Evolutionary conservation across 2,113 vertebrate genomes (phyloP).

Genomic region (Cyprinus carpio): DNA sequence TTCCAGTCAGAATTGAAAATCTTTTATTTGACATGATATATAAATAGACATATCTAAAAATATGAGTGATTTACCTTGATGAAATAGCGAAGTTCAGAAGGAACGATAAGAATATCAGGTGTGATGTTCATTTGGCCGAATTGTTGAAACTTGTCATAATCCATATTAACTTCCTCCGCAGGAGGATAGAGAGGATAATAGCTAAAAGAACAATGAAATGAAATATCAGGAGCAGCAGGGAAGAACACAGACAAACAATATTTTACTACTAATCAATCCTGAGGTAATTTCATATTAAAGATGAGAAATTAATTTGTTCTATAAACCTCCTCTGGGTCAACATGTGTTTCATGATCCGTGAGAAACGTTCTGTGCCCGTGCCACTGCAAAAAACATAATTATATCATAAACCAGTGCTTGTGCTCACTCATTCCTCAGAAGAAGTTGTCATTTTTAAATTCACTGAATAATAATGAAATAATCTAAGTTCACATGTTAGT

Average conservation of each 20-base stretch:
- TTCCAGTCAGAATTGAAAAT: not conserved
- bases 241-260: not conserved
- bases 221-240: not conserved
- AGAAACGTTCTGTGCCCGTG: constrained; percentile 81
- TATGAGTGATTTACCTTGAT: constrained; percentile 78
- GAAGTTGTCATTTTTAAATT: too few species aligned
- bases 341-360: constrained; percentile 88
- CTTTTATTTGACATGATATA: not conserved
- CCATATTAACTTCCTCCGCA: constrained; percentile 84
- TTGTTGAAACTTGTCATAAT: constrained; percentile 81
- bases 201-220: constrained; percentile 64
- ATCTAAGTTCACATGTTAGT: not conserved
- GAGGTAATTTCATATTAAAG: not conserved
- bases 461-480: not conserved
- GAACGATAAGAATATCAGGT: constrained; percentile 83
- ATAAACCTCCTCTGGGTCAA: constrained; percentile 87
- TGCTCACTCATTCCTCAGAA: not conserved
- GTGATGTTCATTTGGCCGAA: constrained; percentile 77
- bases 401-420: not conserved
- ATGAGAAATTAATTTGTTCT: not conserved
- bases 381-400: constrained; percentile 56
- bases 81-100: constrained; percentile 90
- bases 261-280: not conserved
- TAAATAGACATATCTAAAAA: not conserved
- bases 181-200: constrained; percentile 92